A percentile compares a stretch with the other conserved stretches of the same genome.
phyloP scores from a whole-genome alignment of 2,113 vertebrate genomes.

The Bubo scandiacus region DNA sequence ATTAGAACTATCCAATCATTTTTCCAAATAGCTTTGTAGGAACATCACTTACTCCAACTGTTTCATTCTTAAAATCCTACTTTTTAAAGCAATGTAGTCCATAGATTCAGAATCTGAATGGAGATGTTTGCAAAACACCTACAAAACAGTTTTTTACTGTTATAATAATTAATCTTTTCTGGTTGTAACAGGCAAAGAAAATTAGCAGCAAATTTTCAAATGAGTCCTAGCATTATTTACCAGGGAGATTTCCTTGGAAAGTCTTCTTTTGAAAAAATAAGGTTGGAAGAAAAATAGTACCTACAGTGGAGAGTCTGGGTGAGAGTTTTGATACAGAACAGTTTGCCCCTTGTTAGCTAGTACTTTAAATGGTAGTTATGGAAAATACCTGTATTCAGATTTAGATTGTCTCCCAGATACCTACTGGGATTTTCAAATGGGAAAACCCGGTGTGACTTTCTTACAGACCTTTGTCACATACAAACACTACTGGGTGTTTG shows the following conservation, averaged over 20 bases:
- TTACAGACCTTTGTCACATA: background rate
- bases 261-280: background rate
- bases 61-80: background rate
- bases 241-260: background rate
- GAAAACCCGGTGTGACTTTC: background rate
- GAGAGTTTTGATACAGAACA: background rate
- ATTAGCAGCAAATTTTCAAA: background rate
- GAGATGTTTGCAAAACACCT: background rate
- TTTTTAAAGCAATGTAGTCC: background rate
- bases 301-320: background rate
- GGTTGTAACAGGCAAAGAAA: background rate
- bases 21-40: background rate
- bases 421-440: background rate
- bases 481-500: background rate
- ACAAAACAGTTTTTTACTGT: background rate
- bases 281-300: background rate
- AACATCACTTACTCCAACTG: background rate
- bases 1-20: background rate
- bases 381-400: background rate
- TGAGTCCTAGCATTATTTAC: background rate
- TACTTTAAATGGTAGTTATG: background rate
- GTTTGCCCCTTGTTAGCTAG: background rate
- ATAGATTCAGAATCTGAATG: background rate
- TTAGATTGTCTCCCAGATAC: background rate
- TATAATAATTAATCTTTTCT: background rate